Conservation (phyloP, 2,797 vertebrate genomes). For the Amblyraja radiata region DNA sequence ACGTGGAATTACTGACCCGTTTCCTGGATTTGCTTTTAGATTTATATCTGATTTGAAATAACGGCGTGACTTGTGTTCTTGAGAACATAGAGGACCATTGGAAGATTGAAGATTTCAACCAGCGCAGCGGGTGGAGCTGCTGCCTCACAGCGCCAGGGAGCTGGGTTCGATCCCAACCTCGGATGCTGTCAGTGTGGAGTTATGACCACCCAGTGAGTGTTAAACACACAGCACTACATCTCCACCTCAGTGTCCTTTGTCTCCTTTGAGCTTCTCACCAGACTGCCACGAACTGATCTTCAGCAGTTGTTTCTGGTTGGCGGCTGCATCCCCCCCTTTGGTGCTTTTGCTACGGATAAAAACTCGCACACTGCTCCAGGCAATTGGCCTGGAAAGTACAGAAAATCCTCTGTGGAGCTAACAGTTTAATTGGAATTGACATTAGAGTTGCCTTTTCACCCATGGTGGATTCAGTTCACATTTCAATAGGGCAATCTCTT, state of each 20-base stretch:
- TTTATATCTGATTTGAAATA: background rate
- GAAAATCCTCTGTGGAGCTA: background rate
- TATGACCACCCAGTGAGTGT: background rate
- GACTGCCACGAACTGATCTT: background rate
- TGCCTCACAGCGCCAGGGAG: too few species aligned
- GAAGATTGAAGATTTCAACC: too few species aligned
- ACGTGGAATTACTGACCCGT: background rate
- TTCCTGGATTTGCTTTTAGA: background rate
- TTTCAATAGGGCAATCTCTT: background rate
- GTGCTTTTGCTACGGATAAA: background rate
- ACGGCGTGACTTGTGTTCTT: background rate
- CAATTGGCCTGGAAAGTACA: background rate
- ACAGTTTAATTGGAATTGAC: background rate
- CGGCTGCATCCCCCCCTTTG: too few species aligned
- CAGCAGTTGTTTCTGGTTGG: constrained; percentile 19
- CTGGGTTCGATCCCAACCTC: too few species aligned
- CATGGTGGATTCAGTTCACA: background rate
- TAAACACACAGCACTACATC: too few species aligned
- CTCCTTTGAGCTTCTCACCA: background rate
- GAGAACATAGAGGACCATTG: background rate
- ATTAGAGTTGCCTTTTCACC: background rate
- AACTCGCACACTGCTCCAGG: background rate
- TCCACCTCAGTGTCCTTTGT: constrained; percentile 18
- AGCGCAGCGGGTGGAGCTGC: too few species aligned
- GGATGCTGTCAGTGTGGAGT: too few species aligned